These are phyloP conservation scores for Smithornis capensis DNA, from an alignment of 2,113 vertebrate genomes.

Conservation along the genomic window DNA sequence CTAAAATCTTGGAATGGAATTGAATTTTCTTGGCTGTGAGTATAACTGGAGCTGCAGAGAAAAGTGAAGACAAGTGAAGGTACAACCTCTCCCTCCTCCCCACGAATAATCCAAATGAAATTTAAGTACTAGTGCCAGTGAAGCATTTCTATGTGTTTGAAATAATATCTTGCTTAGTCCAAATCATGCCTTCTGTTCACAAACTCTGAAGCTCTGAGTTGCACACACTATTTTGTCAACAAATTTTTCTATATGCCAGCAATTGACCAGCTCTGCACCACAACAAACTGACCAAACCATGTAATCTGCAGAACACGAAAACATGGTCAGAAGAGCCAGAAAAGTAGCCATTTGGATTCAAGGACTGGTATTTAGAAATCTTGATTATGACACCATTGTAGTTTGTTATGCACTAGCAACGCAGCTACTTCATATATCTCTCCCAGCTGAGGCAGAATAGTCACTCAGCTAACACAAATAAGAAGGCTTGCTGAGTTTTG, in stretches of 20 bases:
- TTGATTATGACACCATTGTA: not conserved
- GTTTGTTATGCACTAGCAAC: not conserved
- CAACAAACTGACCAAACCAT: not conserved
- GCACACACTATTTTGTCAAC: not conserved
- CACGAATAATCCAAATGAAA: fast-evolving
- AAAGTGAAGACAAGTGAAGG: not conserved
- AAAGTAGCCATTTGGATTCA: not conserved
- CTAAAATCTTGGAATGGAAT: not conserved
- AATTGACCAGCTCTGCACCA: not conserved
- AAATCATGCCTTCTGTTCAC: not conserved
- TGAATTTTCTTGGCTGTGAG: not conserved
- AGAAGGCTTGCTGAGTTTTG: not conserved
- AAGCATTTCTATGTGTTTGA: not conserved
- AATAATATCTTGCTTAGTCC: not conserved
- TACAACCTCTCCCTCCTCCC: fast-evolving
- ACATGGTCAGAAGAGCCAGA: not conserved
- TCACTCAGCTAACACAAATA: not conserved
- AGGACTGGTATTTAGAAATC: not conserved
- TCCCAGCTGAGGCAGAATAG: not conserved
- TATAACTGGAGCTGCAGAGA: not conserved
- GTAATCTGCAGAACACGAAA: not conserved
- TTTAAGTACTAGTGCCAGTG: not conserved
- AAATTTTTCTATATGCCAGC: not conserved
- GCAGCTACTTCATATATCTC: not conserved
- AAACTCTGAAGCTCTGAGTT: not conserved